Evolutionary conservation across 2,888 invertebrate genomes (phyloP).

Genomic region (Epistrophe grossulariae): DNA sequence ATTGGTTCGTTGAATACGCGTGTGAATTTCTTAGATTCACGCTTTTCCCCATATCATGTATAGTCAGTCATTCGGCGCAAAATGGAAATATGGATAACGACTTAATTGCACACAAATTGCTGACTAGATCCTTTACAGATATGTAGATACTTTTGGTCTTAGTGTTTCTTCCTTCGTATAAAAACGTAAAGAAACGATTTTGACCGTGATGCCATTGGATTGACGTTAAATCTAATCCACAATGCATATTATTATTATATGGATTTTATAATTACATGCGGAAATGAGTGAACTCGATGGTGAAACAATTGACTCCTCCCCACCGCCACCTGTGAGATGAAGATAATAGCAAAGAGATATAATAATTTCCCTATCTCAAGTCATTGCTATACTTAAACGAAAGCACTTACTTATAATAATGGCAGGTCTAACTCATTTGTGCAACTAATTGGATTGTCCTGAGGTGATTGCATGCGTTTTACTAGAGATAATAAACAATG

Average conservation of each 20-base stretch:
- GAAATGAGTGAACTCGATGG: constrained; percentile 47
- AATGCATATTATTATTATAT: constrained; percentile 51
- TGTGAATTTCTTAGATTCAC: constrained; percentile 60
- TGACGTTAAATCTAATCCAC: constrained; percentile 67
- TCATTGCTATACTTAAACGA: constrained; percentile 24
- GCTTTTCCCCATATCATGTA: neutral
- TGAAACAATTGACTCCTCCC: constrained; percentile 4
- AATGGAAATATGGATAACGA: constrained; percentile 52
- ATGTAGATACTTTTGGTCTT: neutral
- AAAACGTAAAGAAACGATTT: constrained; percentile 14
- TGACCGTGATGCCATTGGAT: constrained; percentile 57
- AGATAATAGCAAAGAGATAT: neutral
- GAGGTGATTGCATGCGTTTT: constrained; percentile 42
- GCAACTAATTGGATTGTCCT: constrained; percentile 65
- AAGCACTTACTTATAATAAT: constrained; percentile 58
- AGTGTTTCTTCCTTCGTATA: constrained; percentile 3
- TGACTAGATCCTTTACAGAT: constrained; percentile 30
- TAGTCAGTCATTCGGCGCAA: constrained; percentile 8
- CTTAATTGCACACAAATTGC: constrained; percentile 69
- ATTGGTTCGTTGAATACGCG: constrained; percentile 44
- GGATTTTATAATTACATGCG: constrained; percentile 65
- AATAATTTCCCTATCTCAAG: neutral
- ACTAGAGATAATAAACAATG: constrained; percentile 6
- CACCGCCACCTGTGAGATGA: neutral
- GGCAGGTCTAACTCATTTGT: constrained; percentile 63